Conservation (phyloP, 1,140 invertebrate species). For the Linepithema humile region DNA sequence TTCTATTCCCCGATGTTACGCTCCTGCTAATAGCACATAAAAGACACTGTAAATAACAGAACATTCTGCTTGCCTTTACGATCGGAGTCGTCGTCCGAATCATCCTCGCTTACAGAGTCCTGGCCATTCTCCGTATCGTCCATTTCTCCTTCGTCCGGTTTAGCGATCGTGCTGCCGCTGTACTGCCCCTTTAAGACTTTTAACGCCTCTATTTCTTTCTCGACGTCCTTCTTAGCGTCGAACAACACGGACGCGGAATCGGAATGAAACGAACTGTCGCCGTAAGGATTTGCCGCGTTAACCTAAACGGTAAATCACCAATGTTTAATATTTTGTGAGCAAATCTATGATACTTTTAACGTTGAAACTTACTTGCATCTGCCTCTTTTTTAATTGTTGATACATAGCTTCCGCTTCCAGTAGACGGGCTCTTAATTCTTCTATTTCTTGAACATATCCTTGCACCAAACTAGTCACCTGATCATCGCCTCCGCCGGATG, state of each 20-base stretch:
- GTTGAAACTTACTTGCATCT: constrained; percentile 74
- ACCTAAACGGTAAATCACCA: constrained; percentile 51
- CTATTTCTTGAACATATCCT: constrained; percentile 96
- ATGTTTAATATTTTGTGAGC: background rate
- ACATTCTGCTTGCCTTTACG: constrained; percentile 76
- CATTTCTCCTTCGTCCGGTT: constrained; percentile 80
- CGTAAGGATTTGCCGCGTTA: constrained; percentile 77
- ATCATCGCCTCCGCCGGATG: constrained; percentile 82
- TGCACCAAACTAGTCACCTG: constrained; percentile 90
- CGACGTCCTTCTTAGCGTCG: constrained; percentile 88
- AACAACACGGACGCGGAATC: constrained; percentile 85
- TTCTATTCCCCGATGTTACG: background rate
- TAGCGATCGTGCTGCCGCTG: constrained; percentile 66
- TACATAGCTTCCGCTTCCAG: constrained; percentile 95
- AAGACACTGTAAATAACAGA: background rate
- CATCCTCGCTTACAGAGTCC: constrained; percentile 86
- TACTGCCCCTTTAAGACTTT: constrained; percentile 80
- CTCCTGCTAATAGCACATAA: background rate
- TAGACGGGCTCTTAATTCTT: constrained; percentile 94
- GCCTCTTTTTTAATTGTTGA: constrained; percentile 89
- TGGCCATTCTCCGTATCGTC: constrained; percentile 83
- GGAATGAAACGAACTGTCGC: constrained; percentile 76
- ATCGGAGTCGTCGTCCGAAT: constrained; percentile 87
- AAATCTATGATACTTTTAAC: background rate
- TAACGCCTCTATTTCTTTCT: constrained; percentile 85